These are phyloP conservation scores for Telmatochromis brachygnathus DNA, from an alignment of 2,113 vertebrate genomes.

Conservation along the genomic window DNA sequence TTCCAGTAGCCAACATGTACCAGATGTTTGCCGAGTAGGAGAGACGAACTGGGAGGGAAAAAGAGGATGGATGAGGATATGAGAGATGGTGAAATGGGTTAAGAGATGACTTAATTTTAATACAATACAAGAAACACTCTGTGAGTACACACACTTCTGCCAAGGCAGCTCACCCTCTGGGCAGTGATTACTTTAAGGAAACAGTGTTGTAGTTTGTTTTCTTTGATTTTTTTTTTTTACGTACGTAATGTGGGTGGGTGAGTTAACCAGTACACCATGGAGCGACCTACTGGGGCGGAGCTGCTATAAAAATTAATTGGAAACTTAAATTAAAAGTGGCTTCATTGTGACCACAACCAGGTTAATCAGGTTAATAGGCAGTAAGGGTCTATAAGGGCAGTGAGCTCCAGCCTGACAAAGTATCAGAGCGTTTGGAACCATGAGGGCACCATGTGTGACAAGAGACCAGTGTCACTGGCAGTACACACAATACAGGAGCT, in stretches of 20 bases:
- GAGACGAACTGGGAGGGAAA: slow-evolving; percentile 74
- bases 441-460: not conserved
- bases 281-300: rapidly evolving
- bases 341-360: not conserved
- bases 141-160: not conserved
- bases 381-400: not conserved
- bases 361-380: not conserved
- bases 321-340: not conserved
- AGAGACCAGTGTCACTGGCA: not conserved
- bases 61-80: not conserved
- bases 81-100: not conserved
- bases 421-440: rapidly evolving
- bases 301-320: not conserved
- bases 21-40: slow-evolving; percentile 81
- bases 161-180: not conserved
- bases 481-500: not conserved
- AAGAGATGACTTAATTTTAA: not conserved
- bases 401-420: not conserved
- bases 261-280: not conserved
- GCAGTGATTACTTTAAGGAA: not conserved
- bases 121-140: not conserved
- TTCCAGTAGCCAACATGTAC: slow-evolving; percentile 95
- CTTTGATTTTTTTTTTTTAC: rapidly evolving
- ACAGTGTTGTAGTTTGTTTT: not conserved
- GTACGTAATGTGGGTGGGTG: rapidly evolving